Evolutionary conservation across 2,888 invertebrate genomes (phyloP).

Genomic region (Acheta domesticus): DNA sequence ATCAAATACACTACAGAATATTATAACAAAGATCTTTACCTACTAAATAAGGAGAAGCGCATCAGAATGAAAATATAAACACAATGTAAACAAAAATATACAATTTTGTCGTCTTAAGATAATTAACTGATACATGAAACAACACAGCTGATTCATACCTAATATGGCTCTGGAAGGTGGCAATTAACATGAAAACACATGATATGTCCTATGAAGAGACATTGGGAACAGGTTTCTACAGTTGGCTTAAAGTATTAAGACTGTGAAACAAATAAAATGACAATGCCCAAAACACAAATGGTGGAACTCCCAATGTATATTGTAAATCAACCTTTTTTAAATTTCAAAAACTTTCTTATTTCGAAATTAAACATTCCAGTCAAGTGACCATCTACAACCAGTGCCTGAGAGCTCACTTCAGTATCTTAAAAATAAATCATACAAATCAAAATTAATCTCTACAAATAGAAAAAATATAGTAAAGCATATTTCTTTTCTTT

Average conservation of each 20-base stretch:
- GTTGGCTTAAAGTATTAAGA: no score
- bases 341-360: background rate
- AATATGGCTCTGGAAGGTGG: no score
- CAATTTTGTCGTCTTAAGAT: background rate
- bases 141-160: no score
- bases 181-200: no score
- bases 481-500: conserved; percentile 22
- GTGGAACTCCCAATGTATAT: background rate
- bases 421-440: conserved; percentile 28
- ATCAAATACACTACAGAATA: background rate
- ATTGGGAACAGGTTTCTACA: no score
- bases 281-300: background rate
- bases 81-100: background rate
- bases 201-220: no score
- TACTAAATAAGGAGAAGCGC: background rate
- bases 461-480: conserved; percentile 32
- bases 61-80: background rate
- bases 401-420: conserved; percentile 4
- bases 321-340: background rate
- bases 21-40: background rate
- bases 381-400: background rate
- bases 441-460: conserved; percentile 26
- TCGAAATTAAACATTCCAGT: background rate
- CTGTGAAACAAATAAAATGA: background rate
- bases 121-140: background rate